Percentiles rank a stretch among this genome's conserved stretches.
Conservation (phyloP, 2,888 invertebrate species). For the Thymelicus lineola region DNA sequence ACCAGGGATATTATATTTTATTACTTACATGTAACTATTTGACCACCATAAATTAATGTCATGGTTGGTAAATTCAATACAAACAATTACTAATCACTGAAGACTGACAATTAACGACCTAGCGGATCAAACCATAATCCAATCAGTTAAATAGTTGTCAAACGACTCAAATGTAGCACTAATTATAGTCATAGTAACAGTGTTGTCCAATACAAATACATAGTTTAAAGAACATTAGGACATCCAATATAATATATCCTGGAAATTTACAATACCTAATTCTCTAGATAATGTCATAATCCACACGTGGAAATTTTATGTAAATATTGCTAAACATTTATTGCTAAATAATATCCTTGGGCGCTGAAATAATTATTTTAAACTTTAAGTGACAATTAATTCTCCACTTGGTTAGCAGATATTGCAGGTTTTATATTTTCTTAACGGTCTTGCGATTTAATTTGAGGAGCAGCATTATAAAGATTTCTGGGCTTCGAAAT, state of each 20-base stretch:
- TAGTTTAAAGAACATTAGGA: not conserved
- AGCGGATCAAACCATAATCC: not conserved
- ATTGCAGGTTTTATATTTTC: too few relatives aligned
- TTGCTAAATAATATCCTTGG: too few relatives aligned
- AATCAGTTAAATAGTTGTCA: not conserved
- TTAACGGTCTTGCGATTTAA: too few relatives aligned
- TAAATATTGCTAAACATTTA: not conserved
- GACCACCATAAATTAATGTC: too few relatives aligned
- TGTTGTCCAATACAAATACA: constrained; percentile 12
- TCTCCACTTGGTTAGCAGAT: too few relatives aligned
- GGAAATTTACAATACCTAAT: not conserved
- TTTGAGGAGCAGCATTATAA: too few relatives aligned
- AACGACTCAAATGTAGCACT: constrained; percentile 10
- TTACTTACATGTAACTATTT: too few relatives aligned
- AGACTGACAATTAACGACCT: constrained; percentile 11
- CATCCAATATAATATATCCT: not conserved
- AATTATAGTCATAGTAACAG: not conserved
- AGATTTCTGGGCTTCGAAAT: too few relatives aligned
- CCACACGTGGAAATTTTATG: not conserved
- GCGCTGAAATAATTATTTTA: too few relatives aligned
- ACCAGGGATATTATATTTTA: not conserved
- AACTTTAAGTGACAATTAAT: too few relatives aligned
- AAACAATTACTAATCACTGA: not conserved
- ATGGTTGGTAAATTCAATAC: too few relatives aligned
- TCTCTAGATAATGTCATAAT: not conserved